phyloP scores from a whole-genome alignment of 2,113 vertebrate genomes.

The Anhinga rufa region DNA sequence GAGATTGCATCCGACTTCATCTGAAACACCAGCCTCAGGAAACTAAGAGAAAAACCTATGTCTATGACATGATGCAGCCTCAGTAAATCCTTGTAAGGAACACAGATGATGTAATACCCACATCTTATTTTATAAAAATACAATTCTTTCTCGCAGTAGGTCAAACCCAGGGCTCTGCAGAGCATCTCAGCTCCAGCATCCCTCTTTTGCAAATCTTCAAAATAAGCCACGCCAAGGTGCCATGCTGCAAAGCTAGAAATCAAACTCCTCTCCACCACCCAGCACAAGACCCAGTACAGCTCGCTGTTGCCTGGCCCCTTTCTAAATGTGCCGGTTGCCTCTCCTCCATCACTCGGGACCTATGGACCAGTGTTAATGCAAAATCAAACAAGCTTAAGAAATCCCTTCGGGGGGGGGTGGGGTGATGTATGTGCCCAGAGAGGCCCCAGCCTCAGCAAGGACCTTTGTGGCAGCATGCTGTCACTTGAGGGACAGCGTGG shows the following conservation, averaged over 20 bases:
- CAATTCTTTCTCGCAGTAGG: not conserved
- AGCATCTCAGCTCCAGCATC: not conserved
- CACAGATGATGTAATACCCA: not conserved
- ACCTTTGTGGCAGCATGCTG: accelerated
- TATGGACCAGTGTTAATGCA: not conserved
- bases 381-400: not conserved
- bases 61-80: not conserved
- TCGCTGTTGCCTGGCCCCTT: not conserved
- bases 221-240: not conserved
- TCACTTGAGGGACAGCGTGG: accelerated
- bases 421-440: not conserved
- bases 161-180: not conserved
- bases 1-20: accelerated
- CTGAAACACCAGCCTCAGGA: not conserved
- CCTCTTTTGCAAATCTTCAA: not conserved
- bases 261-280: accelerated
- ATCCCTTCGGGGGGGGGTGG: not conserved
- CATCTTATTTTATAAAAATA: not conserved
- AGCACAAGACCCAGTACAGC: not conserved
- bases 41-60: not conserved
- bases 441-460: not conserved
- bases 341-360: not conserved
- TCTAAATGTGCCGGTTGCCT: not conserved
- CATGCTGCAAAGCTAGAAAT: not conserved
- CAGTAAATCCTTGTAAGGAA: not conserved